A percentile compares a stretch with the other conserved stretches of the same genome.
Evolutionary conservation across 2,113 vertebrate genomes (phyloP).

Genomic region (Fukomys damarensis): DNA sequence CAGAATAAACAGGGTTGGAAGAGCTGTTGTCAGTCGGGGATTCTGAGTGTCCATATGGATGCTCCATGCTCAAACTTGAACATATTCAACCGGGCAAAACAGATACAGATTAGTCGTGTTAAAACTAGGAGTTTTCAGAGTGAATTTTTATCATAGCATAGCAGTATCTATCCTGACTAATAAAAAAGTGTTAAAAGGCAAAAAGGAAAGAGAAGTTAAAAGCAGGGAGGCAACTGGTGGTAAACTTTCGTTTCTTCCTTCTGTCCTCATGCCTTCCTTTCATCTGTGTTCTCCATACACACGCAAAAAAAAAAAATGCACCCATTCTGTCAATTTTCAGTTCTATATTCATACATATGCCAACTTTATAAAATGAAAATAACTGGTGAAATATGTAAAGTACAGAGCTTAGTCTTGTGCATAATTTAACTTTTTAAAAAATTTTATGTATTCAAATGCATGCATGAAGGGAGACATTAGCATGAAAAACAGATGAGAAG

Average conservation of each 20-base stretch:
- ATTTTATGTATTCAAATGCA: slow-evolving; percentile 76
- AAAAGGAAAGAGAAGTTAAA: slow-evolving; percentile 5
- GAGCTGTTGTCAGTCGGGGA: neutral
- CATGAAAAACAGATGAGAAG: slow-evolving; percentile 73
- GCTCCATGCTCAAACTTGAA: neutral
- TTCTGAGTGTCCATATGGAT: neutral
- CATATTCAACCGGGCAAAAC: neutral
- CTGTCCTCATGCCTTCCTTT: slow-evolving; percentile 48
- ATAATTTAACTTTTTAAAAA: slow-evolving; percentile 76
- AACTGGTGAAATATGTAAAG: slow-evolving; percentile 72
- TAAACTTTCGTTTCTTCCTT: slow-evolving; percentile 1
- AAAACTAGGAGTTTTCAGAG: neutral
- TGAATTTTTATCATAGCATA: neutral
- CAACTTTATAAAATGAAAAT: slow-evolving; percentile 76
- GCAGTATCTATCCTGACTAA: neutral
- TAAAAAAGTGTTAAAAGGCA: neutral
- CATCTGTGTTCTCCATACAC: slow-evolving; percentile 11
- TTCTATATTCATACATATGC: slow-evolving; percentile 76
- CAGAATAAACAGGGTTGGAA: neutral
- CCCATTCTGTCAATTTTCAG: slow-evolving; percentile 77
- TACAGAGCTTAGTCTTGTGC: slow-evolving; percentile 73
- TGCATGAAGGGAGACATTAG: slow-evolving; percentile 70
- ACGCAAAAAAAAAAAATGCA: slow-evolving; percentile 36
- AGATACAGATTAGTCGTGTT: neutral
- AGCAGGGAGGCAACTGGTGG: slow-evolving; percentile 14